These are phyloP conservation scores for Montifringilla adamsi DNA, from an alignment of 2,113 vertebrate species.

Conservation along the genomic window DNA sequence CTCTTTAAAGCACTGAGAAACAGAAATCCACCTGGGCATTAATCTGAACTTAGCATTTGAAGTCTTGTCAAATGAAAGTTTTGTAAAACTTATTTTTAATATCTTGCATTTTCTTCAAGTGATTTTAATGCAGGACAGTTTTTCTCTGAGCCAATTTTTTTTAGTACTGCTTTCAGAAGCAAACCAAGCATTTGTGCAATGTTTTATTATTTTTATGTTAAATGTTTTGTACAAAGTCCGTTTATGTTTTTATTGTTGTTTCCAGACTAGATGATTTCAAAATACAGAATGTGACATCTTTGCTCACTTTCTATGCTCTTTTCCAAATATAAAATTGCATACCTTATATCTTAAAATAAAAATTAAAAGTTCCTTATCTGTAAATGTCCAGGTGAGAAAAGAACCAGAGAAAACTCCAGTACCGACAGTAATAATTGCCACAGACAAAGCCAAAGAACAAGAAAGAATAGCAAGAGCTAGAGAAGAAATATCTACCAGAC, in stretches of 20 bases:
- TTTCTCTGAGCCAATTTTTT: background rate
- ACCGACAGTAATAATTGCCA: conserved; percentile 66
- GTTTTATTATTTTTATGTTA: background rate
- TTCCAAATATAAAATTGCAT: background rate
- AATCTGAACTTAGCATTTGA: background rate
- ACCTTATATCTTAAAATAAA: background rate
- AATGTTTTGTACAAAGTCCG: background rate
- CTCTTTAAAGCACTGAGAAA: background rate
- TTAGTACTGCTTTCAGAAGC: background rate
- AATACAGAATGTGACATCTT: background rate
- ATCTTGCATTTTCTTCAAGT: background rate
- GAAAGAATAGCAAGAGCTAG: conserved; percentile 71
- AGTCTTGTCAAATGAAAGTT: background rate
- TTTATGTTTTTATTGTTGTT: background rate
- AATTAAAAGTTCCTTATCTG: background rate
- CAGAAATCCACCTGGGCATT: background rate
- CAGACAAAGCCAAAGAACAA: conserved; percentile 74
- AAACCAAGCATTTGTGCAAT: background rate
- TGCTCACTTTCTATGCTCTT: background rate
- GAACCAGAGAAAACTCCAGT: conserved; percentile 72
- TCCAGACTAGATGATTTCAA: background rate
- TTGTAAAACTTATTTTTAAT: background rate
- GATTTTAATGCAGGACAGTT: background rate
- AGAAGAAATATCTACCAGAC: conserved; percentile 70
- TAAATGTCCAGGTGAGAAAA: conserved; percentile 72